Evolutionary conservation across 1,140 invertebrate species (phyloP).

Genomic region (Chionoecetes opilio): DNA sequence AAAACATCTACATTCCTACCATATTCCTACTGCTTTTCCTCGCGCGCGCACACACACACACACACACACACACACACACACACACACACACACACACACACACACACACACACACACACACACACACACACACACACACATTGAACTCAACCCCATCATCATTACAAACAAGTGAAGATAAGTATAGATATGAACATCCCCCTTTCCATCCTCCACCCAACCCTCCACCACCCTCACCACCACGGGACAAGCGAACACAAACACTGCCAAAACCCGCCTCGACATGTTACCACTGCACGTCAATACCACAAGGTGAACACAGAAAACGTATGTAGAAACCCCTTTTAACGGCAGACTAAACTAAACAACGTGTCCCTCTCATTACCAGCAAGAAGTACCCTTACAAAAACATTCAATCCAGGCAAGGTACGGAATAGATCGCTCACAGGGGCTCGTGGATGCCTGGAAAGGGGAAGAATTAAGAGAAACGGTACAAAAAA

Average conservation of each 20-base stretch:
- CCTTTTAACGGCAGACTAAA: not conserved
- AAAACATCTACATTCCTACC: not conserved
- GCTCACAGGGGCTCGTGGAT: not conserved
- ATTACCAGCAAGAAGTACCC: not conserved
- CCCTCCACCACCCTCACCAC: not conserved
- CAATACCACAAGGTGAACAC: not conserved
- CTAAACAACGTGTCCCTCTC: not conserved
- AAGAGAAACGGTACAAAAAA: not conserved
- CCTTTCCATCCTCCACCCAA: too few species aligned
- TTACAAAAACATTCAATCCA: not conserved
- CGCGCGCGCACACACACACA: too few species aligned
- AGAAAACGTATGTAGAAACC: conserved; percentile 2
- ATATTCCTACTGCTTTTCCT: too few species aligned
- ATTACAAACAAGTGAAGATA: too few species aligned
- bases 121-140: too few species aligned
- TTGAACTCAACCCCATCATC: too few species aligned
- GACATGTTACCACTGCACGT: not conserved
- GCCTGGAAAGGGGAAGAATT: not conserved
- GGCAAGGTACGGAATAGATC: not conserved
- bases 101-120: too few species aligned
- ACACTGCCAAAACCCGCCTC: not conserved
- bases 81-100: too few species aligned
- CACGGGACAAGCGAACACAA: not conserved
- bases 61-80: too few species aligned
- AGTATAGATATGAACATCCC: too few species aligned